phyloP scores from a whole-genome alignment of 2,113 vertebrate species.

The Kryptolebias marmoratus region DNA sequence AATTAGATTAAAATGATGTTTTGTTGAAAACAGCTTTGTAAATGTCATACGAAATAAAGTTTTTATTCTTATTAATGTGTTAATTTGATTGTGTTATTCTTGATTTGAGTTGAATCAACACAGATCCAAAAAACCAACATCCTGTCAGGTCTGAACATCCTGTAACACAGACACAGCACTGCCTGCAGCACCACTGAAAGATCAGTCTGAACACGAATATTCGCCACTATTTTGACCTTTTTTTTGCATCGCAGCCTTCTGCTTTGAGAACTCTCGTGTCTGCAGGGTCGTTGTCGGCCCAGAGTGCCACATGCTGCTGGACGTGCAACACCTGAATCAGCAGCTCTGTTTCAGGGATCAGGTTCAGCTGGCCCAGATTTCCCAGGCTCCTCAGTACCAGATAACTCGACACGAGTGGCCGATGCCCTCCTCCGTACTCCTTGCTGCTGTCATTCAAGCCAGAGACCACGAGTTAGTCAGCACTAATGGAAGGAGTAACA shows the following conservation, averaged over 20 bases:
- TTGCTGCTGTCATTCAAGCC: constrained; percentile 66
- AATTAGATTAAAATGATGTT: constrained; percentile 49
- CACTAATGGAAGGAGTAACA: constrained; percentile 75
- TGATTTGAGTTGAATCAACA: not conserved
- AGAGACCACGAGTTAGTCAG: constrained; percentile 67
- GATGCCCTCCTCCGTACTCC: constrained; percentile 14
- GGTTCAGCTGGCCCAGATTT: constrained; percentile 71
- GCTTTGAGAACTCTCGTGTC: constrained; percentile 12
- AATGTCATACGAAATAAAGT: constrained; percentile 31
- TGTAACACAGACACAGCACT: not conserved
- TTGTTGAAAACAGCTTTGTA: constrained; percentile 28
- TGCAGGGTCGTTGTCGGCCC: constrained; percentile 38
- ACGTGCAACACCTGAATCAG: constrained; percentile 52
- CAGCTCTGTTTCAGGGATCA: constrained; percentile 71
- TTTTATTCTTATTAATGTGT: not conserved
- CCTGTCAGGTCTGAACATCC: too few relatives aligned
- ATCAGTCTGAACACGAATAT: not conserved
- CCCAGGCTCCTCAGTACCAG: constrained; percentile 51
- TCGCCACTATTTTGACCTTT: not conserved
- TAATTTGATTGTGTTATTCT: not conserved
- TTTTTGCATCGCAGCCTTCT: not conserved
- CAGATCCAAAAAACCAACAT: not conserved
- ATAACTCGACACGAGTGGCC: constrained; percentile 65
- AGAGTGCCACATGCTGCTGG: constrained; percentile 37
- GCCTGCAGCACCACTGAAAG: not conserved